Evolutionary conservation across 2,888 invertebrate species (phyloP).

Genomic region (Lasioglossum lativentre): DNA sequence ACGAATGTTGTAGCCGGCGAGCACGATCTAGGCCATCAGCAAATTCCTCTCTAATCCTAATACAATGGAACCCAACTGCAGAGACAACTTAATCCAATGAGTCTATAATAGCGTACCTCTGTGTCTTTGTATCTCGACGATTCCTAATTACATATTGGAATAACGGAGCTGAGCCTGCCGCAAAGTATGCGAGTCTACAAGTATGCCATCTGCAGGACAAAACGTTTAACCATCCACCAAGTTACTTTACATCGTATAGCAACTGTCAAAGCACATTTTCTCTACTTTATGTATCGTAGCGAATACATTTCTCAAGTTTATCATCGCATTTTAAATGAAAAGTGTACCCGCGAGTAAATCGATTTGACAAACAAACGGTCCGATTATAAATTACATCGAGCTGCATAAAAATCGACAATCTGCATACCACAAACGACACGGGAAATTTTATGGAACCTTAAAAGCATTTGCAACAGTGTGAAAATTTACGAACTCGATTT

Average conservation of each 20-base stretch:
- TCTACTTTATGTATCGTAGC: background rate
- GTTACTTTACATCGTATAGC: background rate
- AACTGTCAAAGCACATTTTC: background rate
- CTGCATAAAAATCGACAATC: background rate
- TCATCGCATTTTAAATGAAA: background rate
- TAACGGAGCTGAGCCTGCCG: background rate
- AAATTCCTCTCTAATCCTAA: slow-evolving; percentile 22
- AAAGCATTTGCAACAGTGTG: background rate
- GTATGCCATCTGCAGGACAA: background rate
- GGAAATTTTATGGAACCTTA: background rate
- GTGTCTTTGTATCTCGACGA: slow-evolving; percentile 9
- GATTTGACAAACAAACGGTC: background rate
- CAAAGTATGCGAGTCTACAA: background rate
- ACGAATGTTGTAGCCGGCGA: background rate
- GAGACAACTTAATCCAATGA: slow-evolving; percentile 22
- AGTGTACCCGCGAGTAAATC: too few relatives aligned
- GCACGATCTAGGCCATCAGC: slow-evolving; percentile 13
- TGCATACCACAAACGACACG: background rate
- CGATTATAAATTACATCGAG: background rate
- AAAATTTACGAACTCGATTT: background rate
- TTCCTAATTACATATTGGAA: background rate
- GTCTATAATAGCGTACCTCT: slow-evolving; percentile 17
- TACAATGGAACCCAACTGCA: slow-evolving; percentile 14
- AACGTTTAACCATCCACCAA: background rate
- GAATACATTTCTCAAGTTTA: background rate